Base-by-base conservation (phyloP, 2,113 vertebrate genomes). In the Burhinus bistriatus region DNA sequence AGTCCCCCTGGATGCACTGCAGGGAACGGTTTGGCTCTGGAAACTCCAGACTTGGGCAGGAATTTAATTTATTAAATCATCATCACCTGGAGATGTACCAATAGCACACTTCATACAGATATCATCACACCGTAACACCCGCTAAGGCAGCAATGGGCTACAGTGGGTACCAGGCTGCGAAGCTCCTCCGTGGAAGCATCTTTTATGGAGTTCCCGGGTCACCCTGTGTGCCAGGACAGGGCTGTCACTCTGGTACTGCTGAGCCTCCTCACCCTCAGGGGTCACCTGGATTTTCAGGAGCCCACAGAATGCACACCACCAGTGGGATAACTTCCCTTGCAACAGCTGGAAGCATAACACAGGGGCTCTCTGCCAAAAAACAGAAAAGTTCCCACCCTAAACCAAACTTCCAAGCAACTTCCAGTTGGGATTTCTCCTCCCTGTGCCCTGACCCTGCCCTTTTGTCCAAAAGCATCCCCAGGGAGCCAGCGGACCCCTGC, bases 111-210 rank as follows among this genome's bases (percentile, higher is more conserved):
- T 55, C 55, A 87, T 78, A 83, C 62, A 73, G 83, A 45, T 36
- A 45, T 86, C 96, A 84, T 36, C 97, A 36, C 90, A 76, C 44
- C 66, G 6, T 32, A 90, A 96, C n/a, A 12, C 79, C 64, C 15
- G 18, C 59, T 17, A 62, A 16, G 68, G 89, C 95, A 88, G 82
- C 6, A 27, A 79, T 1, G 2, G 90, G 91, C 36, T 5, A 2
- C 1, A 0, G 81, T 38, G 83, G 83, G 62, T 32, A 40, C 85
- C 44, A 89, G 95, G 93, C 93, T 92, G 77, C 12, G 32, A 30
- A 20, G 82, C 68, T 91, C 65, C 90, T 44, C 10, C 5, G 0
- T 1, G 11, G 32, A 84, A 84, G 47, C 49, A 70, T 2, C 69
- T 32, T 40, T 42, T 15, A 0, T 1, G 19, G 34, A 40, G 36